Conservation (phyloP, 2,113 vertebrate genomes). For the Xenopus tropicalis region DNA sequence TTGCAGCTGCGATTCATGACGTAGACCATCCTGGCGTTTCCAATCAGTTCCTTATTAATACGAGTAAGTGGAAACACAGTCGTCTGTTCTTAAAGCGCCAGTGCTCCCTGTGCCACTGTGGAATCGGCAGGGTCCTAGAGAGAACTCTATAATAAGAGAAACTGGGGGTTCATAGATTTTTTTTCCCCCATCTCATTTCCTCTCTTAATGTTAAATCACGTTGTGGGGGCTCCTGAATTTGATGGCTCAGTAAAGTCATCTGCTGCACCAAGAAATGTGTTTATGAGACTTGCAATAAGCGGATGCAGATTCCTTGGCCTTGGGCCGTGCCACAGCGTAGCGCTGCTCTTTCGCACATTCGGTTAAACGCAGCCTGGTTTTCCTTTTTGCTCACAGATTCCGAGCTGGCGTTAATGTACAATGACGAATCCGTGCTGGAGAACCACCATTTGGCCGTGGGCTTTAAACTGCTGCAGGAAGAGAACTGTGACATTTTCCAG, state of each 20-base stretch:
- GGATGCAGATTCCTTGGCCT: neutral
- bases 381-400: constrained; percentile 68
- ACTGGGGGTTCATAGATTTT: neutral
- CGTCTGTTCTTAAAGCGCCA: neutral
- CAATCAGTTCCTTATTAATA: constrained; percentile 94
- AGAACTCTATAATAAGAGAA: constrained; percentile 2
- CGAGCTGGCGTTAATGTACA: constrained; percentile 92
- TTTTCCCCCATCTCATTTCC: neutral
- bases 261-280: neutral
- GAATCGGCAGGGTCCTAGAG: neutral
- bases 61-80: constrained; percentile 70
- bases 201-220: neutral
- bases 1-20: constrained; percentile 89
- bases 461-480: constrained; percentile 90
- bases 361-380: neutral
- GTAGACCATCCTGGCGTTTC: constrained; percentile 95
- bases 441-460: constrained; percentile 93
- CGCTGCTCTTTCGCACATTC: neutral
- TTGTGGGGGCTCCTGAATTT: too few relatives aligned
- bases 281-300: neutral
- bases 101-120: neutral
- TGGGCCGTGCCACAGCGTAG: too few relatives aligned
- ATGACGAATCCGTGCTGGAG: constrained; percentile 91
- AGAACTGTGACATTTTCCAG: constrained; percentile 95
- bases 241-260: too few relatives aligned